Evolutionary conservation across 1,140 invertebrate species (phyloP).

Genomic region (Thaumatotibia leucotreta): DNA sequence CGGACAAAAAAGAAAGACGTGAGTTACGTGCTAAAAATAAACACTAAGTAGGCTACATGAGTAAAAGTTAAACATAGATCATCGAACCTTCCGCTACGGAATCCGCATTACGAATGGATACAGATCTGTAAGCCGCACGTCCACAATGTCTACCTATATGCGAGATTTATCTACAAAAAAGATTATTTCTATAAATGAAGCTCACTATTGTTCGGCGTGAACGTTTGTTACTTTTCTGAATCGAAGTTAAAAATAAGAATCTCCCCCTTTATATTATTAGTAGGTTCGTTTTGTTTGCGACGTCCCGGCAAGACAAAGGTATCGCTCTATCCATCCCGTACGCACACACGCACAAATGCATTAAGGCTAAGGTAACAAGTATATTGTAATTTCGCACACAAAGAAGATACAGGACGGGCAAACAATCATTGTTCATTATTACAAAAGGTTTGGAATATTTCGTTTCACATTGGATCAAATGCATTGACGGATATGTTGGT

Average conservation of each 20-base stretch:
- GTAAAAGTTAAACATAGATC: conserved; percentile 14
- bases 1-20: conserved; percentile 48
- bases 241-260: conserved; percentile 74
- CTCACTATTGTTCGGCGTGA: conserved; percentile 66
- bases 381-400: conserved; percentile 75
- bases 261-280: conserved; percentile 73
- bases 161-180: conserved; percentile 76
- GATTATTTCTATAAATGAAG: conserved; percentile 74
- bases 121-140: conserved; percentile 45
- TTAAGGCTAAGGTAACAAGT: conserved; percentile 70
- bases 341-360: conserved; percentile 57
- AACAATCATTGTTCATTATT: conserved; percentile 76
- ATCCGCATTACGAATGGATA: conserved; percentile 58
- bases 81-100: conserved; percentile 54
- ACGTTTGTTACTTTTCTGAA: conserved; percentile 72
- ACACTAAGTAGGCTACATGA: conserved; percentile 5
- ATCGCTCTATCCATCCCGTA: conserved; percentile 66
- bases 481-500: conserved; percentile 54
- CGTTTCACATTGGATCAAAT: conserved; percentile 73
- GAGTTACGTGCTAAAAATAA: conserved; percentile 1
- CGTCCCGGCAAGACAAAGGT: conserved; percentile 72
- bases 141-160: conserved; percentile 62
- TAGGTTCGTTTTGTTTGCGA: conserved; percentile 72
- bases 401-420: conserved; percentile 70
- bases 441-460: conserved; percentile 74